Evolutionary conservation across 2,888 invertebrate genomes (phyloP), one percentile per base, ranked within the genome.

Genomic region (Latheticus oryzae): DNA sequence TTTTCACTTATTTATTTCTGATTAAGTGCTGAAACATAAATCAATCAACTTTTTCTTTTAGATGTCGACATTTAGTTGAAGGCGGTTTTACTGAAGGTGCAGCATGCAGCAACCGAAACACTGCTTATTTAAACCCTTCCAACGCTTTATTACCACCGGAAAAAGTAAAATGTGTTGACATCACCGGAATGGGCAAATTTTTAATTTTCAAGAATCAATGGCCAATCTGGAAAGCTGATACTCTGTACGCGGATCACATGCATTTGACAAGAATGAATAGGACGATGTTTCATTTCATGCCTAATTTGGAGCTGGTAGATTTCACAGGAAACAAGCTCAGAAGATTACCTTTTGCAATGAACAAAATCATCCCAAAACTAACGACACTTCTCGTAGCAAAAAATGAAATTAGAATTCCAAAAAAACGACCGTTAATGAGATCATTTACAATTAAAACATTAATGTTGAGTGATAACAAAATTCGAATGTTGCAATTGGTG

Each of bases 201-300:
- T 2, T 53, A 51, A 7, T 35, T 55, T 32, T 70, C 21, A 16
- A 21, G 11, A 53, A 55, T 11, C 11, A 48, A 5, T 59, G 59
- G 59, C 59, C 59, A 3, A 55, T 59, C 2, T 11, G 5, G 8
- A 11, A 43, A 28, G 68, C 70, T 3, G 64, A 69, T 42, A 72
- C 68, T 60, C 68, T 77, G 5, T 76, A 73, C 53, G 75, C 75
- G 1, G 74, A 76, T 51, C 65, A 71, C 40, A 74, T 75, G 70
- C 62, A 67, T 21, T 57, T 76, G 21, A 64, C 48, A 12, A 62
- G 13, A 3, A 40, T 71, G 8, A 64, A 67, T 5, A 42, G 48
- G 13, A 62, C 61, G 8, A 15, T 59, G 3, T 54, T 68, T 17
- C 45, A 40, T 5, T 15, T 38, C 2, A 63, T 76, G 33, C 73